Evolutionary conservation across 1,140 invertebrate species (phyloP).

Genomic region (Cydia pomonella): DNA sequence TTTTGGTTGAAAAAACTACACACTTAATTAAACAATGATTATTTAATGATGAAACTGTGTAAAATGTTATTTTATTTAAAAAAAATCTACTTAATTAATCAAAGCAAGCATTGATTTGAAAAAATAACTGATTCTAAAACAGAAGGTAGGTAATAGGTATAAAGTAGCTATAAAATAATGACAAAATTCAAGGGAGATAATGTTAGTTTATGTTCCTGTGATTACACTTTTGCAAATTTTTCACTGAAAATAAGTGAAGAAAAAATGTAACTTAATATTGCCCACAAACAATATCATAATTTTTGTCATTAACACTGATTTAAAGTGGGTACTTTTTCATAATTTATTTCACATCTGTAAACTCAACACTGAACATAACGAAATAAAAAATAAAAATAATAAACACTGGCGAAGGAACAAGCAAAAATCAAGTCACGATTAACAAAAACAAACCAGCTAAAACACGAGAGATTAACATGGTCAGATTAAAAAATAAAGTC

Average conservation of each 20-base stretch:
- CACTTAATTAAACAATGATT: background rate
- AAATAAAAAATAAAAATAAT: conserved; percentile 32
- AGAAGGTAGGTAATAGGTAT: no score
- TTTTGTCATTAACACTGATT: no score
- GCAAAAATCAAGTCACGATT: conserved; percentile 52
- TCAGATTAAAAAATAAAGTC: conserved; percentile 63
- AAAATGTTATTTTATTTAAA: no score
- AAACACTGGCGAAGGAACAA: conserved; percentile 41
- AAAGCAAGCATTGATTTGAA: background rate
- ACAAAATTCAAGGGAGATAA: no score
- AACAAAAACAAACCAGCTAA: conserved; percentile 61
- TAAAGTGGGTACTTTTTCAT: background rate
- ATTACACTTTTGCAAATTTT: no score
- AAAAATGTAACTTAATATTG: no score
- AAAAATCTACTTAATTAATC: no score
- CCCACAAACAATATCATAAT: no score
- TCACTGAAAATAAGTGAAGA: no score
- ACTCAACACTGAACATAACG: background rate
- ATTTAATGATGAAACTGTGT: no score
- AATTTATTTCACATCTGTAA: conserved; percentile 12
- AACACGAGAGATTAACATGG: conserved; percentile 73
- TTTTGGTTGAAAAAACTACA: background rate
- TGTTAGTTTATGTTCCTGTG: no score
- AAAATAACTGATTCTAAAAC: background rate
- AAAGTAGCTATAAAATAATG: no score